Base-by-base conservation (phyloP, 2,888 invertebrate species). In the Camponotus fellah region DNA sequence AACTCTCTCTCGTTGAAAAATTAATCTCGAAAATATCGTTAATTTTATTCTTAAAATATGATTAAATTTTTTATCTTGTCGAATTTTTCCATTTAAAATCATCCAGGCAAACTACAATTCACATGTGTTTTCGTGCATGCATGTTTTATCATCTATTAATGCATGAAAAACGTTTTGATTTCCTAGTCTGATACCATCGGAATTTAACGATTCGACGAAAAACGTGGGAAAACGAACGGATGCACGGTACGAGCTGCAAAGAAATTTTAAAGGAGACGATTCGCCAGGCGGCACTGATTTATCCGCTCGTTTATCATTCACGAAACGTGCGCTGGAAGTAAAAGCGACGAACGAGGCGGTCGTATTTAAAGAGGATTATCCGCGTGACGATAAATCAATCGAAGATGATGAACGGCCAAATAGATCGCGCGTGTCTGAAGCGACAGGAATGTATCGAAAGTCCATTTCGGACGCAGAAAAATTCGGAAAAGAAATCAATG, bases 261-360 rank as follows among this genome's bases (percentile, higher is more conserved):
- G 77, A 71, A 79, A 79, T 79, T 69, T 71, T 43, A 56, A 79
- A 21, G 43, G 17, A 58, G 32, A 79, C 77, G 69, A 79, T 43
- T 79, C 43, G 58, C 71, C 58, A 21, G 43, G 34, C 71, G 21
- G 58, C 71, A 58, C 56, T 79, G 77, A 79, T 79, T 79, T 71
- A 79, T 79, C 77, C 77, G 77, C 77, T 79, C 77, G 77, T 79
- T 79, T 71, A 71, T 79, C 77, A 79, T 79, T 71, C 37, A 58
- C 71, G 77, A 40, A 79, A 79, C 69, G 77, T 79, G 77, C 71
- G 26, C 71, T 69, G 77, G 71, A 79, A 79, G 71, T 79, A 79
- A 69, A 79, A 69, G 71, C 77, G 40, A 21, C 56, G 71, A 32
- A 43, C 77, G 69, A 79, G 77, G 40, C 32, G 71, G 43, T 43